Conservation (phyloP, 2,888 invertebrate genomes). For the Cephus sareptanus region DNA sequence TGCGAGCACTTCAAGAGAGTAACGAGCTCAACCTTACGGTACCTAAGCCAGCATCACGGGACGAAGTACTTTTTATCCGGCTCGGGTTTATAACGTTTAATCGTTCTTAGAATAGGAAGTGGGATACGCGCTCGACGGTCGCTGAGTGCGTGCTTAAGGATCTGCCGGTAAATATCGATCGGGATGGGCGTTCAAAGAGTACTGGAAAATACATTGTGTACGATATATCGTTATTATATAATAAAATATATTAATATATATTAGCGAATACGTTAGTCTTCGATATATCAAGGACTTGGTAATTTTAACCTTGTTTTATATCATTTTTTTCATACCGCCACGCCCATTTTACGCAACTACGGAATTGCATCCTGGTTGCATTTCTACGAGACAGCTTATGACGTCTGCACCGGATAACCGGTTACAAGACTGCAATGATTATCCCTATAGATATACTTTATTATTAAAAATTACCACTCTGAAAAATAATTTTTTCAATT, state of each 20-base stretch:
- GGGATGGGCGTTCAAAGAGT: neutral
- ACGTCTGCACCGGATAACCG: neutral
- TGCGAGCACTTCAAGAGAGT: neutral
- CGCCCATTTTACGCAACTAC: neutral
- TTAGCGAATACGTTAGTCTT: no score
- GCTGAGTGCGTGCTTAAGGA: neutral
- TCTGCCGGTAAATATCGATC: neutral
- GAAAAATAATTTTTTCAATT: neutral
- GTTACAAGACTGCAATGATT: neutral
- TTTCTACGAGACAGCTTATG: neutral
- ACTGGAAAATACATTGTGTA: neutral
- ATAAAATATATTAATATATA: neutral
- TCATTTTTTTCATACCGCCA: neutral
- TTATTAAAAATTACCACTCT: no score
- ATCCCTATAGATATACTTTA: neutral
- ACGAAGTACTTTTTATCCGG: neutral
- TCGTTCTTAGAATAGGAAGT: neutral
- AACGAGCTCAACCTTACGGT: neutral
- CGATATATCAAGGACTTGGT: neutral
- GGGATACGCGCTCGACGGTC: conserved; percentile 3
- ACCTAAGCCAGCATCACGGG: neutral
- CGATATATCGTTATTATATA: neutral
- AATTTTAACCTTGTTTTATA: neutral
- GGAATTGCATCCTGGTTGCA: neutral
- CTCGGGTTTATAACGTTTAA: neutral